phyloP scores from a whole-genome alignment of 2,888 invertebrate genomes.

The Dexiosoma caninum region DNA sequence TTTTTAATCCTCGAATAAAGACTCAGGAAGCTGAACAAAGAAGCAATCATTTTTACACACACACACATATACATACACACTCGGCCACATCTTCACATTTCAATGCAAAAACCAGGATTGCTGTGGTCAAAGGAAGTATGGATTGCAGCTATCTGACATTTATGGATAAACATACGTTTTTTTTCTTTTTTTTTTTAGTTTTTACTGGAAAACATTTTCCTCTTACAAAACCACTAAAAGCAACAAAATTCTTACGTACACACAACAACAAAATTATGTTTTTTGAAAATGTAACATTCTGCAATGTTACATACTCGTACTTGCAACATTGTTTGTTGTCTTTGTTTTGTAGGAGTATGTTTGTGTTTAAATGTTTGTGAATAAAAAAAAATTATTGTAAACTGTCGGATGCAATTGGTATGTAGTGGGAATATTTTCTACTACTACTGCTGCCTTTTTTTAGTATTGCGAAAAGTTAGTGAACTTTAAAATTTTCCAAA shows the following conservation, averaged over 20 bases:
- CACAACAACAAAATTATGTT: conserved; percentile 34
- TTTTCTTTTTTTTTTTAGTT: conserved; percentile 12
- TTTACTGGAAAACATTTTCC: neutral
- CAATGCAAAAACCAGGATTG: conserved; percentile 25
- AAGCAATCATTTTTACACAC: neutral
- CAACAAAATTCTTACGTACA: conserved; percentile 10
- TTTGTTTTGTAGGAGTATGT: neutral
- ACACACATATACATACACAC: neutral
- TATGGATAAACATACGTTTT: conserved; percentile 49
- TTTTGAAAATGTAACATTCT: conserved; percentile 26
- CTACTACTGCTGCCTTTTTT: neutral
- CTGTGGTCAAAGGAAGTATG: conserved; percentile 47
- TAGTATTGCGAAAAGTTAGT: conserved; percentile 43
- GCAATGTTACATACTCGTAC: conserved; percentile 22
- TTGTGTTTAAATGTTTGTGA: conserved; percentile 1
- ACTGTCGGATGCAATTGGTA: conserved; percentile 22
- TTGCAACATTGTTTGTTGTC: conserved; percentile 33
- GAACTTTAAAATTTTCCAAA: conserved; percentile 45
- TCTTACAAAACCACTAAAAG: conserved; percentile 40
- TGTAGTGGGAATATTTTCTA: neutral
- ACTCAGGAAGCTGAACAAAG: conserved; percentile 2
- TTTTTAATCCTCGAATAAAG: conserved; percentile 2
- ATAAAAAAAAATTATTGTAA: neutral
- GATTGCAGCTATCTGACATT: conserved; percentile 55
- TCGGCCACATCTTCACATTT: neutral